Evolutionary conservation across 2,888 invertebrate species (phyloP).

Genomic region (Acleris sparsana): DNA sequence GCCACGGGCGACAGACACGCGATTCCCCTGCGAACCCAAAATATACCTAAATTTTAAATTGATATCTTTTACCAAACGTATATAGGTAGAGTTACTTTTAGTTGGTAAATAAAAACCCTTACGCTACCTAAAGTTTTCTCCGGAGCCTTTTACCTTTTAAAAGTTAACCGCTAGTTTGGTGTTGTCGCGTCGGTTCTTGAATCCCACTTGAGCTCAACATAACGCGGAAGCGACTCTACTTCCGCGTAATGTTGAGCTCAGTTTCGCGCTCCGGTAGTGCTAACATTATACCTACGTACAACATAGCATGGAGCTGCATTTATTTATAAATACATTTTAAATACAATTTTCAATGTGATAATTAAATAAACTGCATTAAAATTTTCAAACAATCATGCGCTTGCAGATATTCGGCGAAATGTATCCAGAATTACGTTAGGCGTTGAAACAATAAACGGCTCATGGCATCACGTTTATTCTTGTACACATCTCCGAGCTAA

Average conservation of each 20-base stretch:
- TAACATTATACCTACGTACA: constrained; percentile 13
- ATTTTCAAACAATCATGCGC: neutral
- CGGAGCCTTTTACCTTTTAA: constrained; percentile 17
- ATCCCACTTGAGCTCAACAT: constrained; percentile 12
- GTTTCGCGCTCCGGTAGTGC: constrained; percentile 18
- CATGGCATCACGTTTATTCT: constrained; percentile 36
- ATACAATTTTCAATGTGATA: no score
- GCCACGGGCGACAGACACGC: constrained; percentile 49
- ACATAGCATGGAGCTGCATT: neutral
- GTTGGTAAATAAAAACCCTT: constrained; percentile 19
- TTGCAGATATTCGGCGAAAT: constrained; percentile 1
- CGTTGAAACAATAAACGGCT: constrained; percentile 25
- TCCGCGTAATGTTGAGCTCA: constrained; percentile 11
- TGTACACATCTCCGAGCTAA: constrained; percentile 18
- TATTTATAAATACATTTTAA: neutral
- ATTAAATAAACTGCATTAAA: no score
- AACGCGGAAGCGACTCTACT: constrained; percentile 14
- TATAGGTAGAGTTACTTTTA: constrained; percentile 5
- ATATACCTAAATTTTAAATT: constrained; percentile 20
- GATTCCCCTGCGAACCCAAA: constrained; percentile 47
- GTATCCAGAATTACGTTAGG: constrained; percentile 20
- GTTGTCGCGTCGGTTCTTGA: constrained; percentile 16
- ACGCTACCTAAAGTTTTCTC: constrained; percentile 15
- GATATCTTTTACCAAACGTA: constrained; percentile 6
- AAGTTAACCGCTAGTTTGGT: constrained; percentile 27